Conservation (phyloP, 2,797 vertebrate genomes). For the Eupleurogrammus muticus region DNA sequence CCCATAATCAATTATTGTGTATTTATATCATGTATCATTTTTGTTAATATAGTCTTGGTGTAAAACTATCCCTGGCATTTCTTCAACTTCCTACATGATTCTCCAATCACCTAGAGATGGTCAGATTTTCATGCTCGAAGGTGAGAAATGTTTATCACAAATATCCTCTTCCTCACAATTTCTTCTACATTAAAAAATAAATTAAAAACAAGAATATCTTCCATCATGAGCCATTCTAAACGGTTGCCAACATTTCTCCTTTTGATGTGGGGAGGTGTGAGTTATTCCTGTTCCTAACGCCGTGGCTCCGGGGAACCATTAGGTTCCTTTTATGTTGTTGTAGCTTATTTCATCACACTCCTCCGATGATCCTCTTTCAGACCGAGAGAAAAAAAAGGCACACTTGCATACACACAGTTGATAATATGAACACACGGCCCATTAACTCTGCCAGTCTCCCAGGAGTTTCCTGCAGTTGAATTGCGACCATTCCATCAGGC, state of each 20-base stretch:
- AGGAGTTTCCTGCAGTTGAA: conserved; percentile 70
- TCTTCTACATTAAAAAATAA: not conserved
- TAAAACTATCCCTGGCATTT: conserved; percentile 34
- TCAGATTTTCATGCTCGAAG: not conserved
- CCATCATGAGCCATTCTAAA: not conserved
- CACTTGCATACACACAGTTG: conserved; percentile 30
- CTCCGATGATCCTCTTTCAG: conserved; percentile 44
- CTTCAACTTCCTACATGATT: conserved; percentile 11
- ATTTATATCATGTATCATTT: too few species aligned
- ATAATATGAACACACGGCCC: conserved; percentile 67
- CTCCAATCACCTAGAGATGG: conserved; percentile 3
- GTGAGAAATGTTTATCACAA: not conserved
- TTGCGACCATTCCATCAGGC: conserved; percentile 71
- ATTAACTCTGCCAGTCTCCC: conserved; percentile 76
- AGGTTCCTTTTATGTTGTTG: conserved; percentile 66
- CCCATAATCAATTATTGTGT: conserved; percentile 21
- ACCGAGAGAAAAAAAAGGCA: conserved; percentile 20
- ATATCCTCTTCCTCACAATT: conserved; percentile 5
- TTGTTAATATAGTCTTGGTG: conserved; percentile 26
- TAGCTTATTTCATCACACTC: conserved; percentile 71
- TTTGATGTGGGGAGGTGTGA: conserved; percentile 49
- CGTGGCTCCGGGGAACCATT: conserved; percentile 71
- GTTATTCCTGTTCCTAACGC: conserved; percentile 56
- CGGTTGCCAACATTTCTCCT: conserved; percentile 18
- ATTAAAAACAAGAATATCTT: not conserved